Evolutionary conservation across 2,888 invertebrate genomes (phyloP), one percentile per base, ranked within the genome.

Genomic region (Spodoptera exigua): DNA sequence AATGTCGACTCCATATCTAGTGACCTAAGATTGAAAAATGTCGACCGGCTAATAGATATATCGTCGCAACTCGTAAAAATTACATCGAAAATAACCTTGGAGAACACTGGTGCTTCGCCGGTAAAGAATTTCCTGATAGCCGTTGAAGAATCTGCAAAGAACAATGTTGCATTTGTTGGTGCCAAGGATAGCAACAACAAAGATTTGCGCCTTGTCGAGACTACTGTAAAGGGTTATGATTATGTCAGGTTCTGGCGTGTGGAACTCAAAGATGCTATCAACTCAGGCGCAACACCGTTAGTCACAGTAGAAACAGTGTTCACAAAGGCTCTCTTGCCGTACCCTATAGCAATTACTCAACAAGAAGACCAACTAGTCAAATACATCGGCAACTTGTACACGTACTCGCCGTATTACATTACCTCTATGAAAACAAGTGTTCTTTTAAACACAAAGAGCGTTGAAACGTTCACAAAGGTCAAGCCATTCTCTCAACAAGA

Each of bases 301-400:
- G 85, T 97, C 17, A 95, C 95, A 35, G 91, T 98, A 0, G 98
- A 98, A 83, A 94, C 96, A 9, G 95, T 98, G 0, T 96, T 96
- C 48, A 96, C 97, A 0, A 97, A 98, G 83, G 95, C 96, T 13
- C 92, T 99, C 27, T 87, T 92, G 32, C 98, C 99, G 0, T 97
- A 97, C 90, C 99, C 99, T 1, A 96, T 96, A 10, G 96, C 97
- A 76, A 99, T 99, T 63, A 95, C 96, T 0, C 99, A 99, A 88
- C 96, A 97, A 66, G 99, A 99, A 81, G 98, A 98, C 80, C 99
- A 99, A 84, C 95, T 98, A 69, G 98, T 99, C 0, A 96, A 97
- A 73, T 99, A 97, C 86, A 95, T 95, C 71, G 99, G 98, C 21
- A 98, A 97, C 83, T 95, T 97, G 58, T 97, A 98, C 85, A 95